Evolutionary conservation across 2,113 vertebrate species (phyloP).

Genomic region (Python bivittatus): DNA sequence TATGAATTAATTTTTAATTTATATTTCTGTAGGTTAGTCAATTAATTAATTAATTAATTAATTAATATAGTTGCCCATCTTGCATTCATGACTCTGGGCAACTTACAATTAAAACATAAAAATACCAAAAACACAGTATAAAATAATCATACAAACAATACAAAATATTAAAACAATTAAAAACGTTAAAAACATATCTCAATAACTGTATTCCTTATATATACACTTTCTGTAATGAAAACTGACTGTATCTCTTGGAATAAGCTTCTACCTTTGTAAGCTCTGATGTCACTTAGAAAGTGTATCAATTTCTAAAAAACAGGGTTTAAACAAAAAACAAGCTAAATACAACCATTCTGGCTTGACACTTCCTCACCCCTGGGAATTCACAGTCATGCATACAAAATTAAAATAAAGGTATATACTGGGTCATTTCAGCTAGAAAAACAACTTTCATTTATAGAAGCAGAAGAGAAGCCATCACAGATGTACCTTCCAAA

Average conservation of each 20-base stretch:
- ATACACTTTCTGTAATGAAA: constrained; percentile 4
- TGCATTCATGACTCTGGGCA: background rate
- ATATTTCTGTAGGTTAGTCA: constrained; percentile 39
- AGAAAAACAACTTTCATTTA: constrained; percentile 49
- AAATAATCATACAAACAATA: background rate
- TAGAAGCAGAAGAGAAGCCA: constrained; percentile 48
- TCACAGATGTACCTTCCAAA: constrained; percentile 31
- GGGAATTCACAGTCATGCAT: constrained; percentile 53
- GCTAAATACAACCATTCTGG: constrained; percentile 15
- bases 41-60: background rate
- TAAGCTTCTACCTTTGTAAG: constrained; percentile 11
- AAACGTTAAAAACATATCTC: background rate
- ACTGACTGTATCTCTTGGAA: constrained; percentile 24
- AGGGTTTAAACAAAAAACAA: constrained; percentile 36
- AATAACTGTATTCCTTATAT: constrained; percentile 20
- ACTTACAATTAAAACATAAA: background rate
- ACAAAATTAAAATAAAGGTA: constrained; percentile 54
- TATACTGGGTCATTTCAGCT: constrained; percentile 52
- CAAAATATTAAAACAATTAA: background rate
- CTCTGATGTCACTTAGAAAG: constrained; percentile 25
- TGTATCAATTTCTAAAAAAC: constrained; percentile 3
- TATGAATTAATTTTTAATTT: background rate
- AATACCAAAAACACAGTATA: background rate
- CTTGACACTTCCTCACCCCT: constrained; percentile 31
- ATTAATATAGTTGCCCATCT: background rate